Base-by-base conservation (phyloP, 2,797 vertebrate species). In the Micrastur ruficollis region DNA sequence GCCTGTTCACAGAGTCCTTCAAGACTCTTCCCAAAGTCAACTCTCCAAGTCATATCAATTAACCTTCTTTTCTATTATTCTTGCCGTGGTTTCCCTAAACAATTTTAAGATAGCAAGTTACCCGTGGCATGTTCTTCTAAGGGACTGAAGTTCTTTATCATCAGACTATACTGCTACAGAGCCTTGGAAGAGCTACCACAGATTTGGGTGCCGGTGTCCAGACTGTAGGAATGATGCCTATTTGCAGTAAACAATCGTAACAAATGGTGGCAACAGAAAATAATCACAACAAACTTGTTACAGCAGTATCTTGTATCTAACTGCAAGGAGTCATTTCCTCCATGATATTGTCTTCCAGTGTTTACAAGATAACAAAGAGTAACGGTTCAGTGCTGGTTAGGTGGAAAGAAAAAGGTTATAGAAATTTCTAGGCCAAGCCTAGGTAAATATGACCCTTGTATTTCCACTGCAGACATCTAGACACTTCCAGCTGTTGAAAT, bases 401-500 rank as follows among this genome's bases (percentile, higher is more conserved):
- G 46, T 50, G 55, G 68, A 89, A 95, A 88, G 67, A 87, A 89
- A 91, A 80, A 74, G 75, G 42, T 80, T 75, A 84, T 26, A 95
- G 95, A 86, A 97, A 96, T 93, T 95, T 95, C 84, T 96, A 91
- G 78, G 93, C 66, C 83, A 63, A 88, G 92, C 15, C 75, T 56
- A 95, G 75, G 70, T 92, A 96, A 86, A 87, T 94, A 96, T 90
- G 93, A 95, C 59, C 89, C 88, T 97, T 93, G 62, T 94, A 96
- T 97, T 98, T 98, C 89, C 87, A 93, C 67, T 80, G 47, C 55
- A 95, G 86, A 97, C 95, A 96, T 75, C 91, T 93, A 96, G 96
- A 94, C 78, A 93, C 92, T 96, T 97, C 79, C 93, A 96, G 95
- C 81, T 96, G 92, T 96, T 97, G 93, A 96, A 97, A 97, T 97